Conservation (phyloP, 1,140 invertebrate genomes). For the Campodea augens region DNA sequence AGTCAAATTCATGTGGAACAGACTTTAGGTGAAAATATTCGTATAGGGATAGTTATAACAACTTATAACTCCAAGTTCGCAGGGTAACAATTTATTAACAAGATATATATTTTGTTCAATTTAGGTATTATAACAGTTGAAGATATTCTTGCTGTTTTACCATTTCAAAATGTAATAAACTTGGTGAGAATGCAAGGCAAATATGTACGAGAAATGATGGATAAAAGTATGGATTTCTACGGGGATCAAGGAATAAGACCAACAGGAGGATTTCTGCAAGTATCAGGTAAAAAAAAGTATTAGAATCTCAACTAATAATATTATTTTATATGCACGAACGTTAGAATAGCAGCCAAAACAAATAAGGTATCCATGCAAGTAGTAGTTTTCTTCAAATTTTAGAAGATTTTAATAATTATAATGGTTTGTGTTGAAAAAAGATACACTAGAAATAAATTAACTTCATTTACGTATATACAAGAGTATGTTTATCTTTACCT, state of each 20-base stretch:
- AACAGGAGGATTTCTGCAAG: constrained; percentile 38
- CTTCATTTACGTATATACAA: too few species aligned
- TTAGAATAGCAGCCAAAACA: too few species aligned
- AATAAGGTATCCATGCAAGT: constrained; percentile 3
- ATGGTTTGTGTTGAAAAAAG: constrained; percentile 10
- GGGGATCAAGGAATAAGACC: constrained; percentile 28
- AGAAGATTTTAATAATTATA: constrained; percentile 20
- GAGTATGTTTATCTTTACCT: too few species aligned
- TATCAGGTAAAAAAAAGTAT: too few species aligned
- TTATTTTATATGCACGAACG: too few species aligned
- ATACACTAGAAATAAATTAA: constrained; percentile 11
- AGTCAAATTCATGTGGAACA: too few species aligned
- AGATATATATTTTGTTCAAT: too few species aligned
- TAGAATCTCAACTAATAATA: too few species aligned
- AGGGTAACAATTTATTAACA: too few species aligned
- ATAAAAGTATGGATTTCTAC: constrained; percentile 34
- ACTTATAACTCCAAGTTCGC: too few species aligned
- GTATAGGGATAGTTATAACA: too few species aligned
- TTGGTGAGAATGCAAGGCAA: constrained; percentile 39
- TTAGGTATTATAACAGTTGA: constrained; percentile 40
- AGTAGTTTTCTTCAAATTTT: constrained; percentile 12
- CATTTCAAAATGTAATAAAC: constrained; percentile 49
- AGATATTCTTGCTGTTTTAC: constrained; percentile 39
- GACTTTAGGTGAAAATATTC: too few species aligned
- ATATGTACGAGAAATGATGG: constrained; percentile 36